A percentile compares a stretch with the other conserved stretches of the same genome.
phyloP scores from a whole-genome alignment of 1,140 invertebrate genomes.

The Formica exsecta region DNA sequence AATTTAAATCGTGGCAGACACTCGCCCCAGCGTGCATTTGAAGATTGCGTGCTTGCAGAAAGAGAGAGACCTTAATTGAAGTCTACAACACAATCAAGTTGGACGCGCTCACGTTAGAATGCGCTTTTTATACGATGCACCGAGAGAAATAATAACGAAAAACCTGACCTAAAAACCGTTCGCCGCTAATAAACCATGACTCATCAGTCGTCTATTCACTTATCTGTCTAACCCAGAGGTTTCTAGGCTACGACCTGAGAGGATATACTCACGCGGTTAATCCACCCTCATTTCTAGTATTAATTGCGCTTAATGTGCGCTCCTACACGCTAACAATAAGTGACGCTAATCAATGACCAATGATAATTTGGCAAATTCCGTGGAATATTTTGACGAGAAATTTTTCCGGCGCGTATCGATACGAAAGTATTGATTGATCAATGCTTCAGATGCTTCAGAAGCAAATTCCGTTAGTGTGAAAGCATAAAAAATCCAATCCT shows the following conservation, averaged over 20 bases:
- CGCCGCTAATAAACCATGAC: conserved; percentile 69
- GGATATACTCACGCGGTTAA: conserved; percentile 61
- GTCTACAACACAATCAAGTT: conserved; percentile 50
- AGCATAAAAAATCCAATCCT: conserved; percentile 34
- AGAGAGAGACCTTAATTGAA: conserved; percentile 21
- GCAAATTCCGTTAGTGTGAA: conserved; percentile 26
- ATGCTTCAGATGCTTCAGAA: neutral
- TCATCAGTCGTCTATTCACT: conserved; percentile 71
- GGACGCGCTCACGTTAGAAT: conserved; percentile 22
- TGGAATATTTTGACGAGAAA: neutral
- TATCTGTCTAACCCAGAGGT: conserved; percentile 72
- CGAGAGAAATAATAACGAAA: conserved; percentile 19
- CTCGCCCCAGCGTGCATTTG: conserved; percentile 15
- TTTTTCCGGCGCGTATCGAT: conserved; percentile 8
- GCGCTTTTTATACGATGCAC: conserved; percentile 37
- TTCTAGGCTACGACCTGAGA: conserved; percentile 71
- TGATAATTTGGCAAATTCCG: conserved; percentile 11
- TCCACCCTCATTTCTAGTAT: conserved; percentile 53
- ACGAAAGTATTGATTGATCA: neutral
- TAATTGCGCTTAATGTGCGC: conserved; percentile 55
- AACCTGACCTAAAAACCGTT: conserved; percentile 70
- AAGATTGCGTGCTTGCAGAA: conserved; percentile 20
- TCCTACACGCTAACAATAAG: conserved; percentile 26
- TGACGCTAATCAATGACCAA: neutral
- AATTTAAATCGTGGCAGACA: neutral